Base-by-base conservation (phyloP, 2,888 invertebrate species). In the Synergus umbraculus region DNA sequence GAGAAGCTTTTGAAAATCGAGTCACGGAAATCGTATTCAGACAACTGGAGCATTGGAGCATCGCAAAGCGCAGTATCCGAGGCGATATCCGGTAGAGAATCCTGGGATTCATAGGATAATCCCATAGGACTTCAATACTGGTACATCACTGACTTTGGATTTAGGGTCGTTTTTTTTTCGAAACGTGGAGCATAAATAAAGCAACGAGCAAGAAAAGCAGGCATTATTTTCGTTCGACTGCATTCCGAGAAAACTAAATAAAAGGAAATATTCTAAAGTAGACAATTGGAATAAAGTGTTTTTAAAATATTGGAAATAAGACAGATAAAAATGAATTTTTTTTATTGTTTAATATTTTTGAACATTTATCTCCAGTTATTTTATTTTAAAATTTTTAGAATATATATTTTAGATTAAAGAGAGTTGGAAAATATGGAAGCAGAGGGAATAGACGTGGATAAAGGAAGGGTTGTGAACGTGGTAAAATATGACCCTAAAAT, bases 401-500 rank as follows among this genome's bases (percentile, higher is more conserved):
- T 29, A 63, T 29, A 63, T 63, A 46, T 63, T 64, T 8, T 44
- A 12, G 43, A 49, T 54, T 64, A 77, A 64, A 78, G 79, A 80
- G 76, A 77, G 82, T 81, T 78, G 58, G 79, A 79, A 77, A 85
- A 81, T 79, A 81, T 81, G 80, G 83, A 80, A 83, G 79, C 46
- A 67, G 46, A 46, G 76, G 37, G 54, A 67, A 64, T 65, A 63
- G 67, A 63, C 18, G 60, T 66, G 63, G 78, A 64, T 49, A 44
- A 73, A n/a, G 77, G 37, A 58, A 81, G 84, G 81, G 84, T 82
- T 85, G 54, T 49, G 37, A n/a, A 49, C 37, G 49, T n/a, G 49
- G 86, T 90, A 88, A 91, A 91, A 89, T 90, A 91, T 89, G 88
- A 86, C 87, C 87, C 87, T 87, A 88, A 89, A 91, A 91, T 91